Percentiles rank a stretch among this genome's conserved stretches.
These are phyloP conservation scores for Zingel zingel DNA, from an alignment of 2,113 vertebrate species.

Conservation along the genomic window DNA sequence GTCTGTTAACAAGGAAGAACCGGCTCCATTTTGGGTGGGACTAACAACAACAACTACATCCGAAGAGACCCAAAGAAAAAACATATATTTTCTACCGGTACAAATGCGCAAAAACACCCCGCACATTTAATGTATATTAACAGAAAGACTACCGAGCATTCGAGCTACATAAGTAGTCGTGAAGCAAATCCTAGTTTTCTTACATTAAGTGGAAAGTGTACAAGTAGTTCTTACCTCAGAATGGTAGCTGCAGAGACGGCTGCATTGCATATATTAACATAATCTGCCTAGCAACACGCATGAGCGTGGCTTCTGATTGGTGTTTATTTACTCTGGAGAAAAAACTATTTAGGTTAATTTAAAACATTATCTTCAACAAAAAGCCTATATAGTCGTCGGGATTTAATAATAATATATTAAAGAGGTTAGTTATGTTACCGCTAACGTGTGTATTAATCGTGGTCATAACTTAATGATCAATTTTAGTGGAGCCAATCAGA, in stretches of 20 bases:
- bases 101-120: slow-evolving; percentile 5
- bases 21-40: slow-evolving; percentile 94
- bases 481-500: slow-evolving; percentile 66
- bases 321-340: slow-evolving; percentile 1
- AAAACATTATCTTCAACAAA: background rate
- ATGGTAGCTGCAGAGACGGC: slow-evolving; percentile 94
- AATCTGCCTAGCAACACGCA: slow-evolving; percentile 89
- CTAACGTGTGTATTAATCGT: background rate
- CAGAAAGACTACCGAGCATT: slow-evolving; percentile 35
- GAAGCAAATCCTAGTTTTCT: slow-evolving; percentile 66
- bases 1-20: slow-evolving; percentile 83
- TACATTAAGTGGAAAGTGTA: slow-evolving; percentile 80
- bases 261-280: slow-evolving; percentile 89
- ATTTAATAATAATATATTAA: no score
- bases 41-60: slow-evolving; percentile 86
- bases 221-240: slow-evolving; percentile 92
- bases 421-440: no score
- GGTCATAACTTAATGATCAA: background rate
- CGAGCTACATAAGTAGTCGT: slow-evolving; percentile 45
- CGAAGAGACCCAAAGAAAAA: slow-evolving; percentile 72
- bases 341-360: background rate
- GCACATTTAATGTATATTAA: slow-evolving; percentile 38
- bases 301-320: slow-evolving; percentile 75
- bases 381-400: fast-evolving
- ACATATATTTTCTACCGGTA: slow-evolving; percentile 37